Conservation (phyloP, 2,888 invertebrate genomes). For the Agrochola litura region DNA sequence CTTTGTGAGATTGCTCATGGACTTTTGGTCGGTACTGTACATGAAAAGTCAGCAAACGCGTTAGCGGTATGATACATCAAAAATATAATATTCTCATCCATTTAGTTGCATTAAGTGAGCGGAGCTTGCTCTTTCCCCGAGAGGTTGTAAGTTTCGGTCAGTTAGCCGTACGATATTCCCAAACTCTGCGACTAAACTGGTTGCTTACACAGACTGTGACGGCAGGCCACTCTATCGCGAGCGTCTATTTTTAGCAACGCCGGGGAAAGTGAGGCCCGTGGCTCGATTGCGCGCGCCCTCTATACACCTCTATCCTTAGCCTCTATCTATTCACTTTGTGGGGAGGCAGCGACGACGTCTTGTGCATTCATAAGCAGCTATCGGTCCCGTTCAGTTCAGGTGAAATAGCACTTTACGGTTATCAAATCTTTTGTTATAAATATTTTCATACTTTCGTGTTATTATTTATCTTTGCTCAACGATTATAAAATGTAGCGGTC, state of each 20-base stretch:
- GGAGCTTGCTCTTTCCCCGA: constrained; percentile 30
- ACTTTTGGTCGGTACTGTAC: too few species aligned
- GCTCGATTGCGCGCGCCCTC: constrained; percentile 83
- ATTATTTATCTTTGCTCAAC: not conserved
- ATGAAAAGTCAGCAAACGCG: constrained; percentile 35
- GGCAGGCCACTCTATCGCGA: constrained; percentile 80
- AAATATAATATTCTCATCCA: constrained; percentile 48
- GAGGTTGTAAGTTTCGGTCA: constrained; percentile 56
- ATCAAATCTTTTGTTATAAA: constrained; percentile 48
- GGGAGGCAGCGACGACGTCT: constrained; percentile 81
- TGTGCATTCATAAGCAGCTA: constrained; percentile 85
- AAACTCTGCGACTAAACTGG: constrained; percentile 54
- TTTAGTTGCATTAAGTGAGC: constrained; percentile 40
- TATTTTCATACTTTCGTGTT: not conserved
- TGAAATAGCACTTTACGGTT: constrained; percentile 61
- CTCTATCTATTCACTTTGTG: constrained; percentile 82
- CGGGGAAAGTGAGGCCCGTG: constrained; percentile 84
- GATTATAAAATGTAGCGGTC: not conserved
- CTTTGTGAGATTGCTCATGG: too few species aligned
- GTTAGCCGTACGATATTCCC: constrained; percentile 55
- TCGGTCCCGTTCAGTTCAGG: constrained; percentile 74
- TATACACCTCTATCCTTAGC: constrained; percentile 73
- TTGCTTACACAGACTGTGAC: constrained; percentile 70
- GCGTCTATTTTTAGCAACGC: constrained; percentile 88
- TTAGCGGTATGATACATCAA: constrained; percentile 44